A percentile compares a stretch with the other conserved stretches of the same genome.
Conservation (phyloP, 2,113 vertebrate genomes). For the Gulo gulo region DNA sequence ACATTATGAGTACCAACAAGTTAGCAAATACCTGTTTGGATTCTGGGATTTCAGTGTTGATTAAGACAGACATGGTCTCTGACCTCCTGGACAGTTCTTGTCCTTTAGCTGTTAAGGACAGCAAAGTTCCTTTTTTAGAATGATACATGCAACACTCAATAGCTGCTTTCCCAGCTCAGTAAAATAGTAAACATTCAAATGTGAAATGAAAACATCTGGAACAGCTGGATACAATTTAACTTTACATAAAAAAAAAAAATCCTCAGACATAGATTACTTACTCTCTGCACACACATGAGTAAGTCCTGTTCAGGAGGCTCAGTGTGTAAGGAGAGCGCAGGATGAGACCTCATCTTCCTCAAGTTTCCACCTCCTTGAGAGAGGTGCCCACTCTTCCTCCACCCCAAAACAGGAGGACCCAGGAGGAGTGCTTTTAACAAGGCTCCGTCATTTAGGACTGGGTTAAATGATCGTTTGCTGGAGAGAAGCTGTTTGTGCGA, state of each 20-base stretch:
- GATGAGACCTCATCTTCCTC: not conserved
- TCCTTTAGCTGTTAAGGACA: conserved; percentile 26
- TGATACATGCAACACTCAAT: conserved; percentile 34
- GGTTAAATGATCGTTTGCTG: conserved; percentile 67
- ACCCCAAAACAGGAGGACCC: not conserved
- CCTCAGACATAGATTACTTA: conserved; percentile 64
- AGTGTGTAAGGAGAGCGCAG: conserved; percentile 8
- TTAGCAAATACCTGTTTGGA: not conserved
- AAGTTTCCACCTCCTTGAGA: not conserved
- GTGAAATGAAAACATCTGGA: conserved; percentile 75
- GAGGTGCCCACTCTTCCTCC: not conserved
- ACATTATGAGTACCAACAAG: not conserved
- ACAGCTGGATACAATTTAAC: conserved; percentile 74
- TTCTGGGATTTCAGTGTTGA: not conserved
- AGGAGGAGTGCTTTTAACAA: not conserved
- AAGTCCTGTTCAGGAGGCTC: conserved; percentile 47
- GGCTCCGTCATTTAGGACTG: conserved; percentile 34
- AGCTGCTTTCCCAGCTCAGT: conserved; percentile 64
- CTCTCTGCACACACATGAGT: conserved; percentile 53
- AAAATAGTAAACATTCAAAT: conserved; percentile 76
- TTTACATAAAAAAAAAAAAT: conserved; percentile 72
- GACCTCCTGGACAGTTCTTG: conserved; percentile 28
- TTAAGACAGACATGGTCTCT: conserved; percentile 9
- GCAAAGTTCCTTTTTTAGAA: conserved; percentile 42
- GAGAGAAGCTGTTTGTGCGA: conserved; percentile 68